A percentile compares a stretch with the other conserved stretches of the same genome.
Conservation (phyloP, 2,888 invertebrate genomes). For the Taphrorychus bicolor region DNA sequence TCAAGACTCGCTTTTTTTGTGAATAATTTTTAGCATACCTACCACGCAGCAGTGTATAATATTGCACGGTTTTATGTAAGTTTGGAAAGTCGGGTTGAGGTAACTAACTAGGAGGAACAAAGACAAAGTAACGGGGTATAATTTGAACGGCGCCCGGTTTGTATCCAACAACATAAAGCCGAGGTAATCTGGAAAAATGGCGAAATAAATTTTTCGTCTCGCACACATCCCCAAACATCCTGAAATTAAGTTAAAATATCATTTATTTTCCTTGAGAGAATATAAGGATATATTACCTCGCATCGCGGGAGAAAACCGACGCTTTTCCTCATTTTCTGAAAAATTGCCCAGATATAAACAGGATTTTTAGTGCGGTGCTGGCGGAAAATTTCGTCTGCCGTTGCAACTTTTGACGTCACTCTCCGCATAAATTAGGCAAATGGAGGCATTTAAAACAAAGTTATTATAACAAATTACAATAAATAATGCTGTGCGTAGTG, state of each 20-base stretch:
- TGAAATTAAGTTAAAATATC: constrained; percentile 40
- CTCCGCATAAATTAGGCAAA: neutral
- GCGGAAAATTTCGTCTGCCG: too few species aligned
- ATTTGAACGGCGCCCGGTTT: constrained; percentile 26
- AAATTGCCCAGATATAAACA: constrained; percentile 23
- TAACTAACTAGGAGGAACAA: neutral
- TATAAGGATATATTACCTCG: constrained; percentile 35
- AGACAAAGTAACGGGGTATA: constrained; percentile 22
- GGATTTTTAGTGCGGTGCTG: constrained; percentile 14
- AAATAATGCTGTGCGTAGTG: neutral
- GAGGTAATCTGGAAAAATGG: constrained; percentile 37
- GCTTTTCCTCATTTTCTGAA: constrained; percentile 30
- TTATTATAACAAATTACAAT: neutral
- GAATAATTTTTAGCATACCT: neutral
- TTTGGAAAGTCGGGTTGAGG: neutral
- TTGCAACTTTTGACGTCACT: neutral
- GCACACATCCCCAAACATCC: constrained; percentile 30
- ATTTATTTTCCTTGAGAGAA: constrained; percentile 36
- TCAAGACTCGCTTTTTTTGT: neutral
- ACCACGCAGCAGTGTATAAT: neutral
- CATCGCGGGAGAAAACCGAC: constrained; percentile 12
- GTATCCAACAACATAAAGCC: constrained; percentile 24
- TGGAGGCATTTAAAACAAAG: neutral
- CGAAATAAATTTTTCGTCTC: constrained; percentile 35
- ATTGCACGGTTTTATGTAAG: neutral